These are phyloP conservation scores for Lithophane leautieri DNA, from an alignment of 2,888 invertebrate species.

Conservation along the genomic window DNA sequence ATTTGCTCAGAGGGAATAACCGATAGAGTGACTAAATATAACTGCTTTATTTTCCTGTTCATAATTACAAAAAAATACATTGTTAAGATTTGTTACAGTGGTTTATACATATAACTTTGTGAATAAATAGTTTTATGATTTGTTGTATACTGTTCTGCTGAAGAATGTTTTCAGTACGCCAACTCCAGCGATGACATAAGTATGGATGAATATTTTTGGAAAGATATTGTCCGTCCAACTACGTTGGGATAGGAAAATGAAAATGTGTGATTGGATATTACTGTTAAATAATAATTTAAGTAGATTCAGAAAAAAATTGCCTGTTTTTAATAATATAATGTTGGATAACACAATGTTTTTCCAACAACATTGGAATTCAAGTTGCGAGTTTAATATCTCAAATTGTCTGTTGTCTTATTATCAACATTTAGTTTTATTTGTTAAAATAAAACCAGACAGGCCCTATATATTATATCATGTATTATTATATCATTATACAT, in stretches of 20 bases:
- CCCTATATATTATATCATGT: too few relatives aligned
- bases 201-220: not conserved
- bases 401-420: not conserved
- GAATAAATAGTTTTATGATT: not conserved
- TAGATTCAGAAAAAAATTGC: not conserved
- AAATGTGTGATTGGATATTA: not conserved
- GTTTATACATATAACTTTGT: too few relatives aligned
- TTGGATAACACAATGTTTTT: not conserved
- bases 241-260: not conserved
- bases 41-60: slow-evolving; percentile 8
- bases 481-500: too few relatives aligned
- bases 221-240: not conserved
- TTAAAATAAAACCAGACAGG: not conserved
- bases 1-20: slow-evolving; percentile 53
- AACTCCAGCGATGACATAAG: not conserved
- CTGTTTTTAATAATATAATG: not conserved
- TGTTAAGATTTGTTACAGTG: not conserved
- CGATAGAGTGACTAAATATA: slow-evolving; percentile 9
- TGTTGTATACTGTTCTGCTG: not conserved
- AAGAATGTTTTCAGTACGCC: not conserved
- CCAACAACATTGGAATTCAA: not conserved
- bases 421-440: not conserved
- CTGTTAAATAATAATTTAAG: not conserved
- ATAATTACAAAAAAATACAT: not conserved
- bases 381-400: not conserved